phyloP scores from a whole-genome alignment of 1,140 invertebrate genomes.

The Uloborus diversus region DNA sequence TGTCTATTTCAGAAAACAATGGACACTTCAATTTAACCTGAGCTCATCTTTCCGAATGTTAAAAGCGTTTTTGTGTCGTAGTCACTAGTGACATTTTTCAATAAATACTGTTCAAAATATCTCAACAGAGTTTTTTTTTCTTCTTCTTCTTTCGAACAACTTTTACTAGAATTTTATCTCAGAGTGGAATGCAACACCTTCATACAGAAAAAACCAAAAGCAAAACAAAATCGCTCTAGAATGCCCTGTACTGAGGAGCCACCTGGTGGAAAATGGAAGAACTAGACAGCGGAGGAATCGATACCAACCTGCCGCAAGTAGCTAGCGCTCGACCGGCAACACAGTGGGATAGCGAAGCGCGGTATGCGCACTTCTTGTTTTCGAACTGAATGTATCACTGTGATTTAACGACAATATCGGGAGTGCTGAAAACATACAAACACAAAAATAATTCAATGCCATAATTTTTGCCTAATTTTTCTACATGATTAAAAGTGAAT shows the following conservation, averaged over 20 bases:
- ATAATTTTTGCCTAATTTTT: not conserved
- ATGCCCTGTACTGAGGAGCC: conserved; percentile 8
- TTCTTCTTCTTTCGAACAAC: too few relatives aligned
- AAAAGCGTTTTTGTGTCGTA: too few relatives aligned
- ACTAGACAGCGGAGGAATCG: conserved; percentile 12
- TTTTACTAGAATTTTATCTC: not conserved
- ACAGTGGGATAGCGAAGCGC: conserved; percentile 35
- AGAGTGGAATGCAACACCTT: conserved; percentile 1
- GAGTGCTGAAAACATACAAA: not conserved
- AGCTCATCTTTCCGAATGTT: too few relatives aligned
- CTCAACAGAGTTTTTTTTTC: too few relatives aligned
- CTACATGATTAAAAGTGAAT: not conserved
- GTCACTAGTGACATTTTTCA: too few relatives aligned
- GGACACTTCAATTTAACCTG: too few relatives aligned
- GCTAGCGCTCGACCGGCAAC: conserved; percentile 26
- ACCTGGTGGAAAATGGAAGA: conserved; percentile 1
- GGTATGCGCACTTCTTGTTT: conserved; percentile 18
- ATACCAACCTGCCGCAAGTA: conserved; percentile 48
- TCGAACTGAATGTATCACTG: not conserved
- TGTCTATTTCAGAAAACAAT: too few relatives aligned
- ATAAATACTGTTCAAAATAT: too few relatives aligned
- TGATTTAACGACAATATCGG: conserved; percentile 19
- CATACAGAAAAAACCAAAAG: not conserved
- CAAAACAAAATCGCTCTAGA: not conserved
- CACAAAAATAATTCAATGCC: not conserved